Base-by-base conservation (phyloP, 1,140 invertebrate species). In the Drosophila yakuba region DNA sequence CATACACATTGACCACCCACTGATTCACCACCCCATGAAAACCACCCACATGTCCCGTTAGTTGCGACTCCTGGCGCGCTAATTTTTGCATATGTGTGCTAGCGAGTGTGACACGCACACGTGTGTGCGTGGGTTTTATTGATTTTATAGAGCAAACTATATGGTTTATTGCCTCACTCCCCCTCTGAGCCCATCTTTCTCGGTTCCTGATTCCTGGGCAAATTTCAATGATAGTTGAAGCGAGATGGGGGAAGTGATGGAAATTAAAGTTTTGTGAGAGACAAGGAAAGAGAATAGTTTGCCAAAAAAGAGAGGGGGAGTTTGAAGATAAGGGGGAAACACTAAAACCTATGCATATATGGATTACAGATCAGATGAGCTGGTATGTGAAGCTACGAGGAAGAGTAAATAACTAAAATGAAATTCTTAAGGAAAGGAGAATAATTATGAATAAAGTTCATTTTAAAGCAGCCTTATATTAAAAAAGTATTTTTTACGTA, bases 61-160 rank as follows among this genome's bases (percentile, higher is more conserved):
- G 67, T 41, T 50, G 64, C 43, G 41, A 36, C 67, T 71, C 64
- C 67, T 71, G 64, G 64, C 67, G 67, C 64, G 64, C 64, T 71
- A 71, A 71, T 71, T 71, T 71, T 71, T 50, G 68, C 68, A 58
- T 71, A 69, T 67, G 44, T 43, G 36, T 71, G 20, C 20, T 10
- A 41, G 45, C 39, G 59, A 61, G 57, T 60, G 69, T 14, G 28
- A 15, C 35, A 54, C 35, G 55, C 66, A 72, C 79, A 75, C 72
- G 77, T 79, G 77, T 79, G 84, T 88, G 84, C 68, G 63, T 25
- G 67, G 45, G 63, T 69, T 71, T 57, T 88, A 88, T 88, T 76
- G 83, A 88, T 88, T 88, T 88, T 83, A 75, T 88, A 69, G 57
- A 79, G 61, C 69, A 75, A 75, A 59, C 72, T 66, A 73, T 66